Conservation (phyloP, 1,140 invertebrate genomes). For the Pteromalus puparum region DNA sequence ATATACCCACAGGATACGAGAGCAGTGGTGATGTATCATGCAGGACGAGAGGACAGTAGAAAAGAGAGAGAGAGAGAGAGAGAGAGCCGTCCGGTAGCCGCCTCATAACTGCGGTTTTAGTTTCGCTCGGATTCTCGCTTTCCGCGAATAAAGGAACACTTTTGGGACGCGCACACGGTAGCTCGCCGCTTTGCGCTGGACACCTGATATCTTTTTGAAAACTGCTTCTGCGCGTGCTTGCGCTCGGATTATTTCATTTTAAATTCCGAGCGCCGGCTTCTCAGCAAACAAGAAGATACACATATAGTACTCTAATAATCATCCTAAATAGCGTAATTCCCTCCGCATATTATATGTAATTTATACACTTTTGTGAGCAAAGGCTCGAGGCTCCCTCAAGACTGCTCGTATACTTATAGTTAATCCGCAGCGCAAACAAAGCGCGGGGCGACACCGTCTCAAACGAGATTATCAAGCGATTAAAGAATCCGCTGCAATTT, state of each 20-base stretch:
- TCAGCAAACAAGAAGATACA: too few species aligned
- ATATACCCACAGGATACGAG: background rate
- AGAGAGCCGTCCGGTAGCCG: background rate
- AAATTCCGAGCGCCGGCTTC: too few species aligned
- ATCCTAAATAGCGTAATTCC: too few species aligned
- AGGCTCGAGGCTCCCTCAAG: conserved; percentile 37
- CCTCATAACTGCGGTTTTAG: conserved; percentile 11
- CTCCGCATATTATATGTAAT: too few species aligned
- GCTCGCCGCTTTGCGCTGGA: background rate
- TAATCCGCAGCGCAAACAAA: conserved; percentile 65
- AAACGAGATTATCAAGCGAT: conserved; percentile 73
- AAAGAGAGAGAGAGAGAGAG: background rate
- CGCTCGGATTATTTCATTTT: background rate
- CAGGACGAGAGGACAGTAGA: too few species aligned
- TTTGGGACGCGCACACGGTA: background rate
- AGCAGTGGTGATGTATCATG: conserved; percentile 21
- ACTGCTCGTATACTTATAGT: conserved; percentile 58
- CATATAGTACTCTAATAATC: too few species aligned
- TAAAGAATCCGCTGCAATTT: conserved; percentile 69
- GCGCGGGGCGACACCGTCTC: conserved; percentile 59
- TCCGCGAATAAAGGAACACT: background rate
- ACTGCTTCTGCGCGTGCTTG: background rate
- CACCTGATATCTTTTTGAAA: conserved; percentile 44
- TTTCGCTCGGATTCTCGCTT: conserved; percentile 14
- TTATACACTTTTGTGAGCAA: background rate